These are phyloP conservation scores for Pelobates fuscus DNA, from an alignment of 2,113 vertebrate genomes.

Conservation along the genomic window DNA sequence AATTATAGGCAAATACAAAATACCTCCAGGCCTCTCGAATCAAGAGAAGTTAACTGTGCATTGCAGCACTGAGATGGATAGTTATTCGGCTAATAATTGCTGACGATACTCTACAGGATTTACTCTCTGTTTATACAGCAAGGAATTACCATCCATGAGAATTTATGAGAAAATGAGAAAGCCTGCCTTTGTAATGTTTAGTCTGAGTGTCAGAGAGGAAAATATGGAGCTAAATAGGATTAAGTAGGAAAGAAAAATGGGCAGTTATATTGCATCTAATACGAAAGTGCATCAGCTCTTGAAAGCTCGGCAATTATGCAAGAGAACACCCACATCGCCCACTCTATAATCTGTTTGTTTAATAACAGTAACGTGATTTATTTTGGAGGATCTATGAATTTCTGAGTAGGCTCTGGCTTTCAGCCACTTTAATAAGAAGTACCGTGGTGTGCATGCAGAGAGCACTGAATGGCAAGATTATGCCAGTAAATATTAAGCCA, in stretches of 20 bases:
- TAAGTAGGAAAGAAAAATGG: conserved; percentile 14
- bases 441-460: conserved; percentile 21
- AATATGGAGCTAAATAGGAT: conserved; percentile 7
- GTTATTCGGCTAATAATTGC: no score
- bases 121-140: neutral
- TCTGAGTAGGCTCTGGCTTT: conserved; percentile 39
- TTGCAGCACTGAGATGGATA: no score
- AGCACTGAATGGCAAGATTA: conserved; percentile 46
- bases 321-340: conserved; percentile 30
- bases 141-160: neutral
- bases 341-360: conserved; percentile 43
- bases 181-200: conserved; percentile 19
- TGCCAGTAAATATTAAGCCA: conserved; percentile 27
- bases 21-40: no score
- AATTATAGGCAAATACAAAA: no score
- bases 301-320: neutral
- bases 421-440: conserved; percentile 21
- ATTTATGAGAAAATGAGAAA: neutral
- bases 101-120: no score
- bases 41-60: no score
- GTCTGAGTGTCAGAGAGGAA: neutral
- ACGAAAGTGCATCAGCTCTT: neutral
- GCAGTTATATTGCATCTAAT: neutral
- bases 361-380: conserved; percentile 44
- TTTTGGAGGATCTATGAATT: conserved; percentile 42